Percentiles rank a stretch among this genome's conserved stretches.
phyloP scores from a whole-genome alignment of 2,888 invertebrate genomes.

The Synergus japonicus region DNA sequence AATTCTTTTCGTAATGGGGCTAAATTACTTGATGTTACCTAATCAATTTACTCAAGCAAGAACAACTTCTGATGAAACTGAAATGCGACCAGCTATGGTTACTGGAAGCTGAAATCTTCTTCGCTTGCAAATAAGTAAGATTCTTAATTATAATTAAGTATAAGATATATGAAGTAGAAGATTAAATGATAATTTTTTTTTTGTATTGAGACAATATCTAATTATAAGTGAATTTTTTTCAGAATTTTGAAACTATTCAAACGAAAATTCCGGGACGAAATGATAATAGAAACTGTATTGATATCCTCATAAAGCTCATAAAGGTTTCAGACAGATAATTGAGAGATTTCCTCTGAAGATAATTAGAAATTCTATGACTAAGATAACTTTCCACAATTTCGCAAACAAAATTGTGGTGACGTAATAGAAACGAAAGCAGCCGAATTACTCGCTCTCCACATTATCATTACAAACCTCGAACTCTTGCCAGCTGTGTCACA shows the following conservation, averaged over 20 bases:
- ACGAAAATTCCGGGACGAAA: too few species aligned
- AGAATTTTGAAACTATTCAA: too few species aligned
- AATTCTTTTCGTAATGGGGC: not conserved
- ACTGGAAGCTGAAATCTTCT: not conserved
- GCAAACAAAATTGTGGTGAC: too few species aligned
- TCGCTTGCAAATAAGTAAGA: not conserved
- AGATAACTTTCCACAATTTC: too few species aligned
- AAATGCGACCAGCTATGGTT: not conserved
- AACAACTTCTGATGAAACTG: not conserved
- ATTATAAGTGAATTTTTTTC: too few species aligned
- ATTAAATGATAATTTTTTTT: not conserved
- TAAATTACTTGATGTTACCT: not conserved
- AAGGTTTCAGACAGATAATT: too few species aligned
- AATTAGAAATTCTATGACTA: too few species aligned
- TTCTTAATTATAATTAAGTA: not conserved
- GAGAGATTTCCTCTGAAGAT: too few species aligned
- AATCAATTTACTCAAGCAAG: not conserved
- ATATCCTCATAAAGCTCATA: too few species aligned
- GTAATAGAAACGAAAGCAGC: not conserved
- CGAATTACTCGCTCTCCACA: not conserved
- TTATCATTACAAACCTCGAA: constrained; percentile 25
- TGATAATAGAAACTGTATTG: too few species aligned
- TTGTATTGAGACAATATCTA: too few species aligned
- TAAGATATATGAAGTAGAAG: not conserved
- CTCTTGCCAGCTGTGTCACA: constrained; percentile 16